A percentile compares a stretch with the other conserved stretches of the same genome.
phyloP scores from a whole-genome alignment of 2,797 vertebrate genomes.

The Nasua narica region DNA sequence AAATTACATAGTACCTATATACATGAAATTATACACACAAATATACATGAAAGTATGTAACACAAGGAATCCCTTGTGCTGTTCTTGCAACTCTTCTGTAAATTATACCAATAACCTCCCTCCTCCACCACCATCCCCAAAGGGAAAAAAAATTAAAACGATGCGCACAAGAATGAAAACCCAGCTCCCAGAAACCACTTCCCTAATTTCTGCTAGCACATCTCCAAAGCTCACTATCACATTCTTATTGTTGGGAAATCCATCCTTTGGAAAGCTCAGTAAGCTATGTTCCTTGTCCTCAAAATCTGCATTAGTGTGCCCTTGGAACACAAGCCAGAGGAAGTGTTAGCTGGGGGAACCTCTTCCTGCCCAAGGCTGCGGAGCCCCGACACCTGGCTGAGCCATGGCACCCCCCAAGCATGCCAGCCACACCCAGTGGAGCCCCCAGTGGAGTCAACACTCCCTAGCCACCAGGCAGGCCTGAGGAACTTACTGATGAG shows the following conservation, averaged over 20 bases:
- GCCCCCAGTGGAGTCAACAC: neutral
- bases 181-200: neutral
- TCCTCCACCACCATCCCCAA: accelerated
- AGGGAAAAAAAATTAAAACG: neutral
- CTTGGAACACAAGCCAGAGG: neutral
- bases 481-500: neutral
- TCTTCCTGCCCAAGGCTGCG: neutral
- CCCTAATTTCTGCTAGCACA: neutral
- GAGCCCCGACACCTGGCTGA: neutral
- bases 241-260: neutral
- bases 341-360: neutral
- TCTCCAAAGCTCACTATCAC: neutral
- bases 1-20: neutral
- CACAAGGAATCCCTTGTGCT: neutral
- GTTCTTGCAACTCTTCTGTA: neutral
- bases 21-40: neutral
- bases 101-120: neutral
- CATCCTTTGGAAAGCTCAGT: neutral
- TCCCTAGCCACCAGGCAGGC: neutral
- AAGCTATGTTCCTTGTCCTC: conserved; percentile 9
- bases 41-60: neutral
- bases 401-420: accelerated
- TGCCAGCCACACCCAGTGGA: neutral
- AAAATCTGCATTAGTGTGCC: neutral
- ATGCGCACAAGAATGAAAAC: neutral